Evolutionary conservation across 2,888 invertebrate genomes (phyloP).

Genomic region (Dascillus cervinus): DNA sequence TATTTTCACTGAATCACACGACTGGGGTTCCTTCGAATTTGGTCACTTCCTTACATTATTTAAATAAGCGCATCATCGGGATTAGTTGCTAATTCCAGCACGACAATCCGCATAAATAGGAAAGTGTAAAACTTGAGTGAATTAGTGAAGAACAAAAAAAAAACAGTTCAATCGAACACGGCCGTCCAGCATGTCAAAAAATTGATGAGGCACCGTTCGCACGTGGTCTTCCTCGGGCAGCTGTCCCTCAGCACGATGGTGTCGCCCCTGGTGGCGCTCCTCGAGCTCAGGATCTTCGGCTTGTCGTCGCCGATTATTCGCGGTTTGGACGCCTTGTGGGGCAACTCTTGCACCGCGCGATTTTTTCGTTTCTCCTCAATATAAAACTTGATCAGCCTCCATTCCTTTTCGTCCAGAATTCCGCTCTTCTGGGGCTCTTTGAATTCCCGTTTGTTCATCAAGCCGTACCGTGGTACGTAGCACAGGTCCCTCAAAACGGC

Average conservation of each 20-base stretch:
- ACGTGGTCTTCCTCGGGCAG: constrained; percentile 22
- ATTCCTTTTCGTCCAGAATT: constrained; percentile 48
- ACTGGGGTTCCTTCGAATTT: too few species aligned
- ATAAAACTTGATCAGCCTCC: constrained; percentile 33
- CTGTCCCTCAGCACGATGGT: constrained; percentile 14
- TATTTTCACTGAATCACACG: too few species aligned
- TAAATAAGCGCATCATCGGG: too few species aligned
- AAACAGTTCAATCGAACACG: constrained; percentile 33
- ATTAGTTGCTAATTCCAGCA: too few species aligned
- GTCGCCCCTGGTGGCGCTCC: constrained; percentile 19
- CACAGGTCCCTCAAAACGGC: constrained; percentile 41
- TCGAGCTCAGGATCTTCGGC: constrained; percentile 26
- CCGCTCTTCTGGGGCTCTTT: constrained; percentile 46
- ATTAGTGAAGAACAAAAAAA: not conserved
- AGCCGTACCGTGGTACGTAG: constrained; percentile 41
- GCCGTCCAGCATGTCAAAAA: constrained; percentile 38
- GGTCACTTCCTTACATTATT: too few species aligned
- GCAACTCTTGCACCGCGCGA: constrained; percentile 29
- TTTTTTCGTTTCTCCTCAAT: constrained; percentile 32
- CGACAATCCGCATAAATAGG: too few species aligned
- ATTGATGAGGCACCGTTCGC: constrained; percentile 35
- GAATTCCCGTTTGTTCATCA: constrained; percentile 59
- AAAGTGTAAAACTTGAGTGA: not conserved
- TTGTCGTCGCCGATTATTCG: constrained; percentile 24
- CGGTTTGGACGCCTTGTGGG: constrained; percentile 29